Percentiles rank a stretch among this genome's conserved stretches.
phyloP scores from a whole-genome alignment of 2,113 vertebrate genomes.

The Sylvia atricapilla region DNA sequence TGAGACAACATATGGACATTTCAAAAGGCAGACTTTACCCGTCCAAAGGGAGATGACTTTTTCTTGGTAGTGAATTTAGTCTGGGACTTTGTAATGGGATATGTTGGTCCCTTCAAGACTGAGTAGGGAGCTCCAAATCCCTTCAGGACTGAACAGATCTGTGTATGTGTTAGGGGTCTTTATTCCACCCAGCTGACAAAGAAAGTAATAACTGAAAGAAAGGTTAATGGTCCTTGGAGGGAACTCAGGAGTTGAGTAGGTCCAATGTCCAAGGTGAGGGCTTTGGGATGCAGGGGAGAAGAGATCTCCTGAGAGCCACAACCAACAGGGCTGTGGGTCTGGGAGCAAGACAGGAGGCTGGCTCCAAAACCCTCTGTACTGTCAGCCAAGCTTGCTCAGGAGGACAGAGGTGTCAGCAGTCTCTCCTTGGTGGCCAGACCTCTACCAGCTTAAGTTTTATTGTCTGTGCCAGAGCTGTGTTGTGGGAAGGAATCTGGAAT shows the following conservation, averaged over 20 bases:
- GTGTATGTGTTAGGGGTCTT: neutral
- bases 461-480: neutral
- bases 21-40: conserved; percentile 54
- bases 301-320: neutral
- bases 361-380: neutral
- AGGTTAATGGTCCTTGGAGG: neutral
- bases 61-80: conserved; percentile 51
- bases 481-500: neutral
- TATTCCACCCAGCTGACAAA: neutral
- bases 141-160: conserved; percentile 14
- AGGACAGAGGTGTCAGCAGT: neutral
- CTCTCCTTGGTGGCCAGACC: neutral
- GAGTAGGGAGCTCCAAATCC: conserved; percentile 35
- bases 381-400: neutral
- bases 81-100: conserved; percentile 57
- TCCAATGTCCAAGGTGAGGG: fast-evolving
- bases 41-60: conserved; percentile 49
- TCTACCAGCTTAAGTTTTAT: neutral
- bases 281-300: neutral
- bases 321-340: neutral
- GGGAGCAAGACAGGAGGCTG: neutral
- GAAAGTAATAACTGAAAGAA: conserved; percentile 4
- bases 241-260: neutral
- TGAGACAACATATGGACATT: conserved; percentile 44
- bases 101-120: conserved; percentile 49